phyloP scores from a whole-genome alignment of 2,888 invertebrate species.

The Hartigia nigra region DNA sequence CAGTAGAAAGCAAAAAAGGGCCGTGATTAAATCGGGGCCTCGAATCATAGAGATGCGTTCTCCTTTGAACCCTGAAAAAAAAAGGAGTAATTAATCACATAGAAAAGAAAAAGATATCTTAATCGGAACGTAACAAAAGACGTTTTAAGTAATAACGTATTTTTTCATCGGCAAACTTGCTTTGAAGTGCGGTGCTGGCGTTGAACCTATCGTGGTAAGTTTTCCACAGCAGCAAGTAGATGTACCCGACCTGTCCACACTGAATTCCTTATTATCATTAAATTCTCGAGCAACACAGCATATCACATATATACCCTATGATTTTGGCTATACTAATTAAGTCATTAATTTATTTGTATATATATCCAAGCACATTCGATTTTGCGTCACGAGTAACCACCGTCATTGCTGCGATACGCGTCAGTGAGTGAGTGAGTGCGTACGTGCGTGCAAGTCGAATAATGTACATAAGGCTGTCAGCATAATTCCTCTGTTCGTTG shows the following conservation, averaged over 20 bases:
- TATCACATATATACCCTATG: background rate
- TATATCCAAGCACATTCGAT: background rate
- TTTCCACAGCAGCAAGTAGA: conserved; percentile 52
- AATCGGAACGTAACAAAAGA: conserved; percentile 23
- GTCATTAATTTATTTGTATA: background rate
- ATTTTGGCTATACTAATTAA: background rate
- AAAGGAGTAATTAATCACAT: background rate
- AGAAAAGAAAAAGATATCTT: background rate
- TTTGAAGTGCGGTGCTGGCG: conserved; percentile 70
- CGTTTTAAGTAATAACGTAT: conserved; percentile 61
- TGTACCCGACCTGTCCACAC: conserved; percentile 16
- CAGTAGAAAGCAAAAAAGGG: background rate
- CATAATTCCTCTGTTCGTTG: conserved; percentile 3
- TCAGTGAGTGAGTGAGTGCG: background rate
- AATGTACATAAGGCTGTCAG: background rate
- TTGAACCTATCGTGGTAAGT: conserved; percentile 98
- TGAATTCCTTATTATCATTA: background rate
- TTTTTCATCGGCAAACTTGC: conserved; percentile 62
- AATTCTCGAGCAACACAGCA: background rate
- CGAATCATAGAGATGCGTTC: background rate
- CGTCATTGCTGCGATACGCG: background rate
- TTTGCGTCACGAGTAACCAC: background rate
- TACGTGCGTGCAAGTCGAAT: background rate
- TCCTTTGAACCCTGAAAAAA: background rate
- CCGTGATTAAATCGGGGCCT: background rate